Base-by-base conservation (phyloP, 2,113 vertebrate genomes). In the Erpornis zantholeuca region DNA sequence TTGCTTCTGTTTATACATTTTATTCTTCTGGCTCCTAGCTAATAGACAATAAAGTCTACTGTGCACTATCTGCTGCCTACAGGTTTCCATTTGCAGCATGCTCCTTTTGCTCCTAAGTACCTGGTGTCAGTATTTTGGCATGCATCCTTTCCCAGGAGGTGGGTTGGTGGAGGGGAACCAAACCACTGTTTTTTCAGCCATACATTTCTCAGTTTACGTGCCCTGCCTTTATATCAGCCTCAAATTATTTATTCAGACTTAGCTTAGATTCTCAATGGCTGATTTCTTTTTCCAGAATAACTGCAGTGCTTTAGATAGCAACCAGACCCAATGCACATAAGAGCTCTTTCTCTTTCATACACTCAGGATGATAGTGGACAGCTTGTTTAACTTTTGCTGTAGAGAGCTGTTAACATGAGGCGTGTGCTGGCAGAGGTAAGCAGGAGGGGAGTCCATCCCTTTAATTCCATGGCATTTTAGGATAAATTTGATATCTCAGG, bases 181-280 rank as follows among this genome's bases (percentile, higher is more conserved):
- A 96, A 47, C 50, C 50, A 75, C 19, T 1, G 2, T 21, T 86
- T 95, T 92, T 90, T 64, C 79, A 93, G 52, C 75, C 45, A 25
- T 36, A 42, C 33, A 13, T 88, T 88, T 54, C 68, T 93, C 81
- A 54, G 18, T 93, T 94, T 82, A 53, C 36, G n/a, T 60, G 17
- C 15, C 22, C 35, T 72, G 35, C 38, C 59, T 91, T 92, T n/a
- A 2, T 86, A 88, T 73, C 79, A 88, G 42, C 23, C 56, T 88
- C 22, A 1, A 77, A 91, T 86, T 83, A 93, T 86, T 93, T 96
- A 90, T 93, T 93, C 82, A 95, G 82, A 45, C 36, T 85, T 60
- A 45, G 27, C 44, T 73, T 87, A 68, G 45, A 53, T 93, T 94
- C 36, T 80, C 7, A 5, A 28, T 2, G 18, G 47, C 17, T 60